Evolutionary conservation across 2,113 vertebrate species (phyloP).

Genomic region (Chloropsis hardwickii): DNA sequence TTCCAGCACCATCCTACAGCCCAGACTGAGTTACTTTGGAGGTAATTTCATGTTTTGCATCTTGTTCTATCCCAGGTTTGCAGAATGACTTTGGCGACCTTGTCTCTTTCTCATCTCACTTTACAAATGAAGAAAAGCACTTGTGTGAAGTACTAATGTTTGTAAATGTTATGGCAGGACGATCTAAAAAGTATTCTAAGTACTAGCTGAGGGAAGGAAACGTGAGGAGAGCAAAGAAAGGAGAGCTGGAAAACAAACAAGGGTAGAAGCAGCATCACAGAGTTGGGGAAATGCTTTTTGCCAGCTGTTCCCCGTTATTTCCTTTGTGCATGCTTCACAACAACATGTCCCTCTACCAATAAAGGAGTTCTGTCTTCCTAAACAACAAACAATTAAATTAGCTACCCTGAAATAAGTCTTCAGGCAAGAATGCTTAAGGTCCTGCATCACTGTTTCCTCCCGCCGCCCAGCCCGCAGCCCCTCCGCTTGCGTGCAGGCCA

Average conservation of each 20-base stretch:
- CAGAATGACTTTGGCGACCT: neutral
- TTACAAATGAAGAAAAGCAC: neutral
- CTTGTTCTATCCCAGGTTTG: neutral
- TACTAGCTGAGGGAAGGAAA: neutral
- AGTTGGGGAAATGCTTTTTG: neutral
- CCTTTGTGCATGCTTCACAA: neutral
- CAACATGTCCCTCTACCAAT: neutral
- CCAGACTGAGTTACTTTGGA: accelerated
- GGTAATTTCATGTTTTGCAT: neutral
- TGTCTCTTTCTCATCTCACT: neutral
- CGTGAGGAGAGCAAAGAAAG: neutral
- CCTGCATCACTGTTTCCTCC: conserved; percentile 23
- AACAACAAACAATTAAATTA: neutral
- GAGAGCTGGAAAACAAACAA: neutral
- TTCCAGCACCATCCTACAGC: neutral
- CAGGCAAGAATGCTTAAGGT: neutral
- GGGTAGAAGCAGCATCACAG: neutral
- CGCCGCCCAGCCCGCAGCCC: neutral
- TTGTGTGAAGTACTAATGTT: neutral
- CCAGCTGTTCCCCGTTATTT: conserved; percentile 10
- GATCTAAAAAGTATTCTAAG: neutral
- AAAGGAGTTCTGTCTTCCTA: neutral
- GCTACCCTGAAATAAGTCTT: neutral
- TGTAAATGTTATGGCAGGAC: conserved; percentile 28
- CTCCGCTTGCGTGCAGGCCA: neutral